Percentiles rank a stretch among this genome's conserved stretches.
These are phyloP conservation scores for Sesamia inferens DNA, from an alignment of 2,888 invertebrate genomes.

Conservation along the genomic window DNA sequence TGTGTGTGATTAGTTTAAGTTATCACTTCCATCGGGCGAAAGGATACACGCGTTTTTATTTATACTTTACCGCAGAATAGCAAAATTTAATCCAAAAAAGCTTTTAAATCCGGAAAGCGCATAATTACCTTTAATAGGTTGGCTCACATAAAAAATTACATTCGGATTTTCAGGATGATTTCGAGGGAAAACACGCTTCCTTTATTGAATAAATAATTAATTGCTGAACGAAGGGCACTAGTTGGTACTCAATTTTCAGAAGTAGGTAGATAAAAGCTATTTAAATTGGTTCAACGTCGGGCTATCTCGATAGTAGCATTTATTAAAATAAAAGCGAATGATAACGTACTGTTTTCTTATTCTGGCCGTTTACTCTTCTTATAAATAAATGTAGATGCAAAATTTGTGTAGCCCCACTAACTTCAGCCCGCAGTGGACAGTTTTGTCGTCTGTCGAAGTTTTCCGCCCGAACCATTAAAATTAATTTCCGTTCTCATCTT, in stretches of 20 bases:
- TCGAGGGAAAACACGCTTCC: background rate
- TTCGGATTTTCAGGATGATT: background rate
- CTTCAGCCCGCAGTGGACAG: background rate
- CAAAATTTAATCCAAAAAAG: too few relatives aligned
- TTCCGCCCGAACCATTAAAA: background rate
- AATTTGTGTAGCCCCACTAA: too few relatives aligned
- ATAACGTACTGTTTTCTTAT: background rate
- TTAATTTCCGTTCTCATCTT: background rate
- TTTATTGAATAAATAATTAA: background rate
- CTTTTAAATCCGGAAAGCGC: too few relatives aligned
- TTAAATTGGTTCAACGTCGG: background rate
- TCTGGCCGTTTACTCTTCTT: background rate
- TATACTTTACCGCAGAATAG: too few relatives aligned
- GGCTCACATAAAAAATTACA: background rate
- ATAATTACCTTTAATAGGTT: too few relatives aligned
- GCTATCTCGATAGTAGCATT: background rate
- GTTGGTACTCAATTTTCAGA: background rate
- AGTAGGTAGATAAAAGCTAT: background rate
- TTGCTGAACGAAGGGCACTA: too few relatives aligned
- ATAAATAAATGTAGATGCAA: too few relatives aligned
- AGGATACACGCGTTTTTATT: too few relatives aligned
- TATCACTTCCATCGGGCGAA: too few relatives aligned
- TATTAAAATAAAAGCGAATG: background rate
- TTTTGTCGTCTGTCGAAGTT: background rate
- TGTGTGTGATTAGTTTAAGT: too few relatives aligned